Conservation (phyloP, 2,113 vertebrate genomes). For the Phycodurus eques region DNA sequence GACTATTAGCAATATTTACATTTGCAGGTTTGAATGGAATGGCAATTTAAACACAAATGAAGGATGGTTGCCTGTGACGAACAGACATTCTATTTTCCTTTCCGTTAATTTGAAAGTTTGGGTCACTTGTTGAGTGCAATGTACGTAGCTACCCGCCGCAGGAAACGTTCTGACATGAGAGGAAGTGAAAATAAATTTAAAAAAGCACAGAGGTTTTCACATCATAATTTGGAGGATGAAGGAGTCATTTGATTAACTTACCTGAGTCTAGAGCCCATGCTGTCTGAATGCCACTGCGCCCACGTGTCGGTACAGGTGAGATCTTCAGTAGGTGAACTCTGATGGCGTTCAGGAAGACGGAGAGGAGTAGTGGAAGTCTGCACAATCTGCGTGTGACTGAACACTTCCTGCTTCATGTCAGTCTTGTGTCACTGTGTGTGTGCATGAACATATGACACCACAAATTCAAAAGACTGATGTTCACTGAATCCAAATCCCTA, state of each 20-base stretch:
- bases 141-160: slow-evolving; percentile 17
- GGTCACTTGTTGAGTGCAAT: slow-evolving; percentile 8
- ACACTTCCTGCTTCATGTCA: slow-evolving; percentile 73
- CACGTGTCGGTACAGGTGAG: slow-evolving; percentile 53
- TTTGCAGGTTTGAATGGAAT: neutral
- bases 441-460: slow-evolving; percentile 23
- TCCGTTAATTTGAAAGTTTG: neutral
- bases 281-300: slow-evolving; percentile 44
- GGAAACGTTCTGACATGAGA: slow-evolving; percentile 56
- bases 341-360: slow-evolving; percentile 8
- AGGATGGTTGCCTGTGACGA: neutral
- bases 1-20: neutral
- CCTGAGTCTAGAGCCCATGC: slow-evolving; percentile 78
- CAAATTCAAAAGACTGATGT: neutral
- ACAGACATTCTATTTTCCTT: neutral
- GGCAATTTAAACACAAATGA: neutral
- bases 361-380: slow-evolving; percentile 32
- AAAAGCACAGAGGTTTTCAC: slow-evolving; percentile 34
- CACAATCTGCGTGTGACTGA: slow-evolving; percentile 40
- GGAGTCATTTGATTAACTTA: slow-evolving; percentile 50
- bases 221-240: slow-evolving; percentile 23
- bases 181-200: slow-evolving; percentile 61
- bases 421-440: slow-evolving; percentile 34
- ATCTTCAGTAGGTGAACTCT: slow-evolving; percentile 16
- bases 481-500: neutral